Base-by-base conservation (phyloP, 2,888 invertebrate species). In the Acheta domesticus region DNA sequence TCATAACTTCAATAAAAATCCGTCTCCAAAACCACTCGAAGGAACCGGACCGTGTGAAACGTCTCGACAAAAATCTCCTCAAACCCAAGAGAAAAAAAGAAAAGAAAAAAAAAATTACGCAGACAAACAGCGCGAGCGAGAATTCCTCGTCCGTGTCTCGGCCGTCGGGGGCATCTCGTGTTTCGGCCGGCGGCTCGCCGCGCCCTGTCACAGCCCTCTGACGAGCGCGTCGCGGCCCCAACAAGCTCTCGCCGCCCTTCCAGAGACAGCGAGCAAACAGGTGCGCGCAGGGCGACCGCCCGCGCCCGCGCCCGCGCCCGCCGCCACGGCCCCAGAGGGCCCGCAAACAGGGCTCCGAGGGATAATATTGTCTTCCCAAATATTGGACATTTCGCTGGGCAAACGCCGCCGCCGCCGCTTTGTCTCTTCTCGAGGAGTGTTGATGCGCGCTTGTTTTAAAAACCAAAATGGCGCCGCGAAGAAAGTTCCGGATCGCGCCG, bases 321-420 rank as follows among this genome's bases (percentile, higher is more conserved):
- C 16, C 5, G 1, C 16, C 62, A 12, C 62, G 4, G 12, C 62
- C n/a, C 36, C 1, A 36, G 8, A 36, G 36, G 36, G 14, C 62
- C n/a, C 8, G 62, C 62, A 62, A 62, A 62, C 62, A 62, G n/a
- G 14, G 14, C 16, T n/a, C 62, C n/a, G 62, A 62, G 62, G 62
- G 62, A 62, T 62, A 62, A 62, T 62, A 62, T 62, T 62, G 62
- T 62, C 62, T 62, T 62, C n/a, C 16, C 16, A 62, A 62, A 62
- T 62, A 62, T 62, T 62, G 62, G 62, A 62, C 62, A 62, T 62
- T 62, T 62, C 62, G 62, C 62, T 62, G 62, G 62, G 62, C 62
- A 62, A 62, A 62, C 62, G 62, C 62, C 62, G 62, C 62, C 19
- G 62, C 62, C 62, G 62, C 62, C 62, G 62, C 62, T n/a, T 14